A percentile compares a stretch with the other conserved stretches of the same genome.
phyloP scores from a whole-genome alignment of 2,113 vertebrate genomes.

The Siniperca chuatsi region DNA sequence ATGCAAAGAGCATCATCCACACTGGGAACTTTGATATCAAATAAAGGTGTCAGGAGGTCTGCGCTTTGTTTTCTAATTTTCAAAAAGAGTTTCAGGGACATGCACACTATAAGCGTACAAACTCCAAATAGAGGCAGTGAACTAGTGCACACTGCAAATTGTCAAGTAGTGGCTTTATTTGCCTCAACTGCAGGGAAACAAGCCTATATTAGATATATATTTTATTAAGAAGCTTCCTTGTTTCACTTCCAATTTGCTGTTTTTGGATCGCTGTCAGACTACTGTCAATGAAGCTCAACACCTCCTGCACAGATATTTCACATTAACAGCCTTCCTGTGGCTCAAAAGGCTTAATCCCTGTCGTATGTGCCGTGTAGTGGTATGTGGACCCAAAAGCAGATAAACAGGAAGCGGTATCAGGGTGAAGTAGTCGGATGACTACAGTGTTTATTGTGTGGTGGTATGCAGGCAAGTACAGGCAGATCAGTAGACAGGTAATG shows the following conservation, averaged over 20 bases:
- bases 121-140: not conserved
- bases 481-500: too few relatives aligned
- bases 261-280: not conserved
- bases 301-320: not conserved
- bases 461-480: too few relatives aligned
- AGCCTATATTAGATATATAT: not conserved
- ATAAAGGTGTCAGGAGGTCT: not conserved
- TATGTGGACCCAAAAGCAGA: too few relatives aligned
- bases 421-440: too few relatives aligned
- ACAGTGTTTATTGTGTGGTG: too few relatives aligned
- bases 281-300: not conserved
- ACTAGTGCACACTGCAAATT: not conserved
- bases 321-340: not conserved
- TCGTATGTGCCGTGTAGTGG: too few relatives aligned
- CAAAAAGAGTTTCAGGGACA: not conserved
- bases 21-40: not conserved
- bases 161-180: not conserved
- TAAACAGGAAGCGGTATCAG: too few relatives aligned
- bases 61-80: not conserved
- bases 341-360: not conserved
- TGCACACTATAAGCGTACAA: not conserved
- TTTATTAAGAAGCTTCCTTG: not conserved
- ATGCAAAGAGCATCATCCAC: not conserved
- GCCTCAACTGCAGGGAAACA: not conserved
- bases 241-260: not conserved